These are phyloP conservation scores for Spodoptera litura DNA, from an alignment of 1,140 invertebrate genomes.

Conservation along the genomic window DNA sequence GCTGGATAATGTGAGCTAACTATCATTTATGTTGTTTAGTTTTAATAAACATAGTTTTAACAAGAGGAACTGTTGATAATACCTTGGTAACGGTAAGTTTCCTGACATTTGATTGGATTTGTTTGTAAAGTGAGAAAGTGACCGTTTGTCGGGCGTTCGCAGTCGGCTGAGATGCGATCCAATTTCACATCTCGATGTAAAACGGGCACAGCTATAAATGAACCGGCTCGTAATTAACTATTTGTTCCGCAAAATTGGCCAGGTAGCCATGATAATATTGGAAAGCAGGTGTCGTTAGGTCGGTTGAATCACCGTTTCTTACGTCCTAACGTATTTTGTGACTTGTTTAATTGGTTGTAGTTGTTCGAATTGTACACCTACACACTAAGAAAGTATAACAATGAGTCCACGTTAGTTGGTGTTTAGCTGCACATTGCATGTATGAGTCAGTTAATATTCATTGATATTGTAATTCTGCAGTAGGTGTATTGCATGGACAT, in stretches of 20 bases:
- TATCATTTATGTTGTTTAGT: conserved; percentile 59
- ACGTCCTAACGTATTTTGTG: conserved; percentile 56
- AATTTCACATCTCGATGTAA: conserved; percentile 75
- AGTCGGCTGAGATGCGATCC: conserved; percentile 69
- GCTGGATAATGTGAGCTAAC: conserved; percentile 73
- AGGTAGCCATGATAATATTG: conserved; percentile 61
- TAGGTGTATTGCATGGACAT: conserved; percentile 25
- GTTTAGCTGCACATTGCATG: conserved; percentile 17
- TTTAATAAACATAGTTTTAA: conserved; percentile 63
- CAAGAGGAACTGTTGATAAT: conserved; percentile 38
- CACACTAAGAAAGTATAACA: conserved; percentile 54
- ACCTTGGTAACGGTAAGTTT: conserved; percentile 74
- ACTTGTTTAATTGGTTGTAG: conserved; percentile 28
- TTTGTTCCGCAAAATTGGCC: conserved; percentile 64
- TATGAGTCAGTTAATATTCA: conserved; percentile 46
- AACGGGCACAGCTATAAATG: conserved; percentile 73
- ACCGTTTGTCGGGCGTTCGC: conserved; percentile 74
- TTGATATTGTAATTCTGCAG: conserved; percentile 22
- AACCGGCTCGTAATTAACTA: conserved; percentile 68
- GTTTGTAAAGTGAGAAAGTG: conserved; percentile 80
- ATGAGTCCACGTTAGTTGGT: conserved; percentile 44
- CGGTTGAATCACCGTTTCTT: conserved; percentile 75
- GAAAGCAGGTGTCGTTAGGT: conserved; percentile 66
- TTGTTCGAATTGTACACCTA: conserved; percentile 48
- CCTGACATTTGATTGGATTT: conserved; percentile 74